Percentiles rank a stretch among this genome's conserved stretches.
Conservation (phyloP, 2,888 invertebrate genomes). For the Didymodactylos carnosus region DNA sequence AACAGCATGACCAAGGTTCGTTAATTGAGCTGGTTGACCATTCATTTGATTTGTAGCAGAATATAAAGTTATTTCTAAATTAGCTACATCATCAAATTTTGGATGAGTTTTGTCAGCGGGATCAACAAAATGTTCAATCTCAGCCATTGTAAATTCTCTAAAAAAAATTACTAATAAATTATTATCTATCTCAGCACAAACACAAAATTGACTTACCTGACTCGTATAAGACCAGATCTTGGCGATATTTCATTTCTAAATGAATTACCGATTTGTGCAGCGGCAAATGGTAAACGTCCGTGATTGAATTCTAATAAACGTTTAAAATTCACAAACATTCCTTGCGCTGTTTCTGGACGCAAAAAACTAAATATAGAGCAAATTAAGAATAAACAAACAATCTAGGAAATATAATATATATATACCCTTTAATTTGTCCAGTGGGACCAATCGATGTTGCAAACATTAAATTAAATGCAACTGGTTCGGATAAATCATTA, state of each 20-base stretch:
- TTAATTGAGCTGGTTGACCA: not conserved
- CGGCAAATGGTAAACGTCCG: constrained; percentile 11
- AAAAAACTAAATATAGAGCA: not conserved
- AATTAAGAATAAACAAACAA: not conserved
- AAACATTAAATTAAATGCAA: constrained; percentile 98
- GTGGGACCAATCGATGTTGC: constrained; percentile 89
- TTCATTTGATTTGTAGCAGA: not conserved
- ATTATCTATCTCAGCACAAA: too few relatives aligned
- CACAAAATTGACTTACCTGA: not conserved
- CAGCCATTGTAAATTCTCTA: constrained; percentile 19
- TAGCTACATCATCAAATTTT: constrained; percentile 5
- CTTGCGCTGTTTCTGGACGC: constrained; percentile 16
- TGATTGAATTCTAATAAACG: constrained; percentile 13
- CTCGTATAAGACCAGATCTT: constrained; percentile 5
- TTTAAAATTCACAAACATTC: constrained; percentile 15
- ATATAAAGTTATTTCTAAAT: constrained; percentile 2
- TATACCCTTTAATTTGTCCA: constrained; percentile 64
- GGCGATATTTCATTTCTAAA: constrained; percentile 16
- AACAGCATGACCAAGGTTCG: not conserved
- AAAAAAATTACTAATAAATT: too few relatives aligned
- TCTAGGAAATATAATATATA: not conserved
- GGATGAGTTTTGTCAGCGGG: constrained; percentile 4
- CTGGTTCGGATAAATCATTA: constrained; percentile 75
- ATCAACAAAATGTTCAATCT: constrained; percentile 16
- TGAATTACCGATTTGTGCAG: constrained; percentile 14